Percentiles rank a stretch among this genome's conserved stretches.
phyloP scores from a whole-genome alignment of 2,797 vertebrate species.

The Rhinoraja longicauda region DNA sequence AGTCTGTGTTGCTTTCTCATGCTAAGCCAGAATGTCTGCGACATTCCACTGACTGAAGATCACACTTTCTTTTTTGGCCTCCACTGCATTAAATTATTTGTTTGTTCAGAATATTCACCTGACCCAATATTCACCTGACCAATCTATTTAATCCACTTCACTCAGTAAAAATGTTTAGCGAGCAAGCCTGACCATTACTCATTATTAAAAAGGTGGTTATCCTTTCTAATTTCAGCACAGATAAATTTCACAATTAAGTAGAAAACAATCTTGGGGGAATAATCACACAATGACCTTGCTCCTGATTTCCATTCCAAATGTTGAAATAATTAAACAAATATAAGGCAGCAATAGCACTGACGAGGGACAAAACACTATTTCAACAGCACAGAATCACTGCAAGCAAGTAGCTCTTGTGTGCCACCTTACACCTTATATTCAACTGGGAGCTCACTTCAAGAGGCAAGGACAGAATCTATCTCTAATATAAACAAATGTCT shows the following conservation, averaged over 20 bases:
- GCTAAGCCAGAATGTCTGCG: background rate
- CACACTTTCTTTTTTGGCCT: background rate
- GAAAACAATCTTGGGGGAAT: too few relatives aligned
- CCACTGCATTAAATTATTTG: background rate
- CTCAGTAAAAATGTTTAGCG: too few relatives aligned
- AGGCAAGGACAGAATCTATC: background rate
- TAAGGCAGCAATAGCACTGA: background rate
- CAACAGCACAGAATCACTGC: background rate
- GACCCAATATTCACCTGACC: background rate
- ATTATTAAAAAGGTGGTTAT: background rate
- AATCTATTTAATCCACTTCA: background rate
- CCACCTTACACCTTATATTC: constrained; percentile 18
- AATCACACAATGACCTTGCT: background rate
- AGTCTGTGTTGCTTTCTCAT: background rate
- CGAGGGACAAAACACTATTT: background rate
- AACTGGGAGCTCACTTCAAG: background rate
- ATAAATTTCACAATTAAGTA: constrained; percentile 5
- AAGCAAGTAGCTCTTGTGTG: background rate
- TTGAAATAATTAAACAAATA: background rate
- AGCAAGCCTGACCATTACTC: background rate
- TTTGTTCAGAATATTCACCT: background rate
- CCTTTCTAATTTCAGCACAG: background rate
- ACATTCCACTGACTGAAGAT: background rate
- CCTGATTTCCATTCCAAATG: background rate
- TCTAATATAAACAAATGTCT: background rate